phyloP scores from a whole-genome alignment of 2,113 vertebrate species.

The Ceyx melanurus region DNA sequence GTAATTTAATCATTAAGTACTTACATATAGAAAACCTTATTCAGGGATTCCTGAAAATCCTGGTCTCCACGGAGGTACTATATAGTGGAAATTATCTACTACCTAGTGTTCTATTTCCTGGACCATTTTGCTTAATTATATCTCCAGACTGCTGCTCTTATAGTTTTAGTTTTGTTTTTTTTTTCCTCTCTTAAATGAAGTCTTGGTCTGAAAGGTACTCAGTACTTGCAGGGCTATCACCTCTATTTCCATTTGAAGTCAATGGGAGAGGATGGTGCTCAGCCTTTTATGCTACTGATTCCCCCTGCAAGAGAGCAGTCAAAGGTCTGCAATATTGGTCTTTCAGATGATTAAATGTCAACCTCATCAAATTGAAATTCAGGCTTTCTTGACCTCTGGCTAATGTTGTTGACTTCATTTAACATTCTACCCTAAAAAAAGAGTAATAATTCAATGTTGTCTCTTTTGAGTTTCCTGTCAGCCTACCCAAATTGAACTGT shows the following conservation, averaged over 20 bases:
- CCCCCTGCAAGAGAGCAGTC: neutral
- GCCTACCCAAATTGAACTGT: neutral
- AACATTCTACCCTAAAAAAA: neutral
- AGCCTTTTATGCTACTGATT: neutral
- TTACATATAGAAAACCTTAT: neutral
- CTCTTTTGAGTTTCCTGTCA: neutral
- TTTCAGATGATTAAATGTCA: neutral
- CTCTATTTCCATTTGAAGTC: constrained; percentile 12
- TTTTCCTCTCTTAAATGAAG: neutral
- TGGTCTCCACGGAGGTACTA: neutral
- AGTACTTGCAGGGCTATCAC: neutral
- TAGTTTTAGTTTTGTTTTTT: neutral
- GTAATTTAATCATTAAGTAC: neutral
- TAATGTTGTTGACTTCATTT: neutral
- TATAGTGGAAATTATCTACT: neutral
- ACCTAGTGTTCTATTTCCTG: neutral
- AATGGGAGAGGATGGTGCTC: neutral
- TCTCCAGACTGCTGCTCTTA: neutral
- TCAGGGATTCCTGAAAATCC: neutral
- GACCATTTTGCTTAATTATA: neutral
- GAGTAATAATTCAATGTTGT: neutral
- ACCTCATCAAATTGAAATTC: neutral
- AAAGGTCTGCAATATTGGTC: neutral
- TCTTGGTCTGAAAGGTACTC: neutral
- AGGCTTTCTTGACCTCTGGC: neutral